A percentile compares a stretch with the other conserved stretches of the same genome.
These are phyloP conservation scores for Andrena bucephala DNA, from an alignment of 2,888 invertebrate species.

Conservation along the genomic window DNA sequence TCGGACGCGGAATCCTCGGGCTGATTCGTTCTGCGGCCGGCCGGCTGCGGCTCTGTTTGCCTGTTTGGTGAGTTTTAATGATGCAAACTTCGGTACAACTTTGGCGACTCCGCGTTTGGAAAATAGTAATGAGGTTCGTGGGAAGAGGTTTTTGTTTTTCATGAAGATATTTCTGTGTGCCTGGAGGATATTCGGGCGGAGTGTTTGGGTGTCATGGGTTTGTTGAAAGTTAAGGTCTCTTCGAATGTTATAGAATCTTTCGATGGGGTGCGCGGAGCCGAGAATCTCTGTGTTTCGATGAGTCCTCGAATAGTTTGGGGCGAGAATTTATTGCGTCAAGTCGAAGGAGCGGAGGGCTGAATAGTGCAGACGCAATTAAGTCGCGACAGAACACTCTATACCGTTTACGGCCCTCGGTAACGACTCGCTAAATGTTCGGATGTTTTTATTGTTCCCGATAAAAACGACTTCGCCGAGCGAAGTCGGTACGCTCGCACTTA, in stretches of 20 bases:
- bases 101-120: not conserved
- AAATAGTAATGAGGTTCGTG: too few species aligned
- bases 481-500: slow-evolving; percentile 22
- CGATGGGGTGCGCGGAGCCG: not conserved
- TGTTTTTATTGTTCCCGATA: slow-evolving; percentile 43
- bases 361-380: slow-evolving; percentile 50
- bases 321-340: slow-evolving; percentile 14
- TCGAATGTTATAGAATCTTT: not conserved
- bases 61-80: slow-evolving; percentile 8
- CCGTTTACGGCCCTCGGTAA: slow-evolving; percentile 30
- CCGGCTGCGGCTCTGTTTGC: not conserved
- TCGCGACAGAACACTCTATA: slow-evolving; percentile 41
- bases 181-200: not conserved
- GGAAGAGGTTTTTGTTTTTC: too few species aligned
- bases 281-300: not conserved
- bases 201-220: not conserved
- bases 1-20: not conserved
- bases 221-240: not conserved
- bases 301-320: not conserved
- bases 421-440: slow-evolving; percentile 37
- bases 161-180: too few species aligned
- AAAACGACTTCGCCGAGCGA: slow-evolving; percentile 16
- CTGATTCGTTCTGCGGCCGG: not conserved
- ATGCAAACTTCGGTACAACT: not conserved
- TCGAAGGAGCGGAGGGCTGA: slow-evolving; percentile 7